phyloP scores from a whole-genome alignment of 1,140 invertebrate genomes.

The Drosophila pectinifera region DNA sequence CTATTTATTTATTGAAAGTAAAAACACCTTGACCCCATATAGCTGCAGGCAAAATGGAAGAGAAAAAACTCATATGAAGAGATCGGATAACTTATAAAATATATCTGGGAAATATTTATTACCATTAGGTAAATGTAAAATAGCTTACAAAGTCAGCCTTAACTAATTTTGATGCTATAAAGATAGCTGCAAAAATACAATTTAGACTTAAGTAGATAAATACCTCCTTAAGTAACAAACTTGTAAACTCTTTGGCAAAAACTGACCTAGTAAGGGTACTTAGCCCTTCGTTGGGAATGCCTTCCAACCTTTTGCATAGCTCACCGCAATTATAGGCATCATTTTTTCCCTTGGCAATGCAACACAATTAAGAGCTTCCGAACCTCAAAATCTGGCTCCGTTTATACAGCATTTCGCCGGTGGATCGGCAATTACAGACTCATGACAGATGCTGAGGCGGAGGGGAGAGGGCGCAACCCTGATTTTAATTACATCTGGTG shows the following conservation, averaged over 20 bases:
- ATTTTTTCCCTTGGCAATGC: slow-evolving; percentile 31
- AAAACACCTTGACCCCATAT: no score
- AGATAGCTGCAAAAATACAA: no score
- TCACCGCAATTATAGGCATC: slow-evolving; percentile 20
- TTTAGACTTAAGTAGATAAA: no score
- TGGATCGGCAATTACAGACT: slow-evolving; percentile 59
- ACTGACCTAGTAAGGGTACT: slow-evolving; percentile 28
- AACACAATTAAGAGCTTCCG: slow-evolving; percentile 13
- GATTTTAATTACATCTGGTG: slow-evolving; percentile 51
- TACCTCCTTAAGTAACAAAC: slow-evolving; percentile 1
- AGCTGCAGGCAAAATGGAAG: no score
- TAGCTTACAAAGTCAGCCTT: no score
- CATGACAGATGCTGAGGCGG: slow-evolving; percentile 30
- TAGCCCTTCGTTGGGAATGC: slow-evolving; percentile 19
- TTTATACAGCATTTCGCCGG: slow-evolving; percentile 43
- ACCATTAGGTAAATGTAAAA: no score
- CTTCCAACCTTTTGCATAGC: slow-evolving; percentile 4
- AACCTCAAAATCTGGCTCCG: slow-evolving; percentile 12
- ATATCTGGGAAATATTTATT: no score
- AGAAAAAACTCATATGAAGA: no score
- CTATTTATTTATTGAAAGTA: no score
- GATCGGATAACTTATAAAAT: no score
- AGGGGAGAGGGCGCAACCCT: slow-evolving; percentile 22
- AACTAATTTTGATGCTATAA: no score
- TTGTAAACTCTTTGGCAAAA: slow-evolving; percentile 6